A percentile compares a stretch with the other conserved stretches of the same genome.
Evolutionary conservation across 2,888 invertebrate species (phyloP).

Genomic region (Thyatira batis): DNA sequence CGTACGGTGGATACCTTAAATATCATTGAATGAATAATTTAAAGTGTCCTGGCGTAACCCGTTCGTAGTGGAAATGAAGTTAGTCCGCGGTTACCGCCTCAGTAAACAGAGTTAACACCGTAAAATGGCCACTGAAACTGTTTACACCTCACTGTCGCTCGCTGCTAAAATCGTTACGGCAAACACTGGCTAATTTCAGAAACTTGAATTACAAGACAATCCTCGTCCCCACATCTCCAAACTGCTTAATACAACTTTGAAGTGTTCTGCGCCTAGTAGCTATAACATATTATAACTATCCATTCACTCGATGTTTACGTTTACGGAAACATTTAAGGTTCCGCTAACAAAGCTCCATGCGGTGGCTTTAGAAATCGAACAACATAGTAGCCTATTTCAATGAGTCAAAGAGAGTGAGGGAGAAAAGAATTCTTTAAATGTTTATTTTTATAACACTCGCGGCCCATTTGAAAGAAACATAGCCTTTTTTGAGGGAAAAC

Average conservation of each 20-base stretch:
- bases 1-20: neutral
- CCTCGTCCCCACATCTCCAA: conserved; percentile 15
- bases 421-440: conserved; percentile 40
- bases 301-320: conserved; percentile 24
- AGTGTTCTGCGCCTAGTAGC: neutral
- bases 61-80: conserved; percentile 1
- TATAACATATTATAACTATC: neutral
- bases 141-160: conserved; percentile 28
- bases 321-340: conserved; percentile 29
- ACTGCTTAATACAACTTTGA: conserved; percentile 19
- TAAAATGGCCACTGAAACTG: conserved; percentile 46
- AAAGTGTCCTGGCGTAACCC: neutral
- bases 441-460: conserved; percentile 47
- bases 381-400: conserved; percentile 29
- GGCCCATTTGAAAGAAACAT: conserved; percentile 23
- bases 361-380: conserved; percentile 15
- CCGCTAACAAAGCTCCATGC: conserved; percentile 23
- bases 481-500: conserved; percentile 42
- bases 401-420: conserved; percentile 13
- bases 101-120: conserved; percentile 30
- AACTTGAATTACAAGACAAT: conserved; percentile 13
- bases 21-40: neutral
- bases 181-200: conserved; percentile 17
- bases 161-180: conserved; percentile 23
- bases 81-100: neutral